Evolutionary conservation across 2,113 vertebrate species (phyloP).

Genomic region (Forbesichthys agassizii): DNA sequence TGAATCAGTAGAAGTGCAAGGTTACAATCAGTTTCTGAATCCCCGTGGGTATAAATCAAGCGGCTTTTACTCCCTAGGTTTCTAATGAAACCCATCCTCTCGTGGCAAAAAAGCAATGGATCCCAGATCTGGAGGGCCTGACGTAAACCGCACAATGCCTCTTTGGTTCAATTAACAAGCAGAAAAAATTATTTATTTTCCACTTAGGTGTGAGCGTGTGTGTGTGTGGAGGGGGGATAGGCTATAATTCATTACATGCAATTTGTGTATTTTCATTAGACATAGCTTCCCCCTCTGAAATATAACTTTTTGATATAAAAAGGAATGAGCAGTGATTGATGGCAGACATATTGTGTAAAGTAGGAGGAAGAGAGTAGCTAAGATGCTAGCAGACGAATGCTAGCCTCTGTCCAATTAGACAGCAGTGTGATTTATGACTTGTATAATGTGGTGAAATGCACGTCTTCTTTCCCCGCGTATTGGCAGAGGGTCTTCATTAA

Average conservation of each 20-base stretch:
- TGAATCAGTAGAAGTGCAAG: constrained; percentile 19
- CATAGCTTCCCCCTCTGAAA: constrained; percentile 31
- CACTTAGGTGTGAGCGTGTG: constrained; percentile 29
- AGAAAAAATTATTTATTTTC: constrained; percentile 58
- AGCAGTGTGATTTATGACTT: constrained; percentile 54
- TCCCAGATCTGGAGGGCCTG: constrained; percentile 19
- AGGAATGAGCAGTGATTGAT: constrained; percentile 21
- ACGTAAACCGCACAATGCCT: constrained; percentile 18
- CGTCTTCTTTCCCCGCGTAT: constrained; percentile 20
- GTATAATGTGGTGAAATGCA: constrained; percentile 43
- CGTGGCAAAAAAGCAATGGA: constrained; percentile 27
- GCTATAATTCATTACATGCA: constrained; percentile 52
- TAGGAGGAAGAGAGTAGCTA: constrained; percentile 2
- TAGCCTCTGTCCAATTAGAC: constrained; percentile 37
- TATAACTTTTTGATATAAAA: constrained; percentile 13
- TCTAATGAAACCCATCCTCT: constrained; percentile 44
- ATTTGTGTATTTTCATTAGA: constrained; percentile 47
- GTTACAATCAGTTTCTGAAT: constrained; percentile 36
- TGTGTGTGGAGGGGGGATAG: neutral
- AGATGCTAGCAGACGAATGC: constrained; percentile 1
- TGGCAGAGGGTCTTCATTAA: constrained; percentile 45
- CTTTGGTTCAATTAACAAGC: constrained; percentile 40
- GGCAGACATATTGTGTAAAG: constrained; percentile 18
- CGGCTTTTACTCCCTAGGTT: constrained; percentile 31
- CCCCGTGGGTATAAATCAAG: constrained; percentile 16